Evolutionary conservation across 2,113 vertebrate species (phyloP), one percentile per base, ranked within the genome.

Genomic region (Pseudorhombus dupliciocellatus): DNA sequence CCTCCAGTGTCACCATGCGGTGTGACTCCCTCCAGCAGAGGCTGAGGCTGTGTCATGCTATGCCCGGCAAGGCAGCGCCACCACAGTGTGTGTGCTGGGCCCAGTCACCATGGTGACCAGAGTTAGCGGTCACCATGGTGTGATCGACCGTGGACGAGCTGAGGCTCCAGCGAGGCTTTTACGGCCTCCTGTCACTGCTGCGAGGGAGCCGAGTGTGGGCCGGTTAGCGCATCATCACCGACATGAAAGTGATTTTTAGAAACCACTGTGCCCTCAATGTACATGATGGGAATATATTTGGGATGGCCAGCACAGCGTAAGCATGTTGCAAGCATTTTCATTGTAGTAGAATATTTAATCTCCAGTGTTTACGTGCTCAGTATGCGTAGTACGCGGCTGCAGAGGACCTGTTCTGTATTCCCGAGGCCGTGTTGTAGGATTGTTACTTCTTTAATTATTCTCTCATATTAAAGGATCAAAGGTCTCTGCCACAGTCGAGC

Each of bases 381-480:
- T 66, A 75, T 79, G 73, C 63, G 22, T 44, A 54, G 57, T 80
- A 70, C 73, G 71, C 84, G 67, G 85, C 83, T 83, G 80, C 80
- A 60, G 52, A 48, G 67, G 51, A 80, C 84, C 88, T 89, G 72
- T 61, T 92, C 87, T 88, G 87, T 92, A 92, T 93, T 93, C 92
- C 81, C 79, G 62, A 64, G 40, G 84, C 79, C 37, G 30, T 87
- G 89, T 86, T 85, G 80, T 85, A 81, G 90, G 87, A 92, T 93
- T 92, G 89, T 94, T 92, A 87, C 81, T 82, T 69, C 86, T 93
- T 93, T 93, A 93, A 93, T 93, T 93, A 93, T 93, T 93, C 93
- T 91, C 91, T 93, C 90, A 91, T 92, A 92, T 92, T 91, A 92
- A 90, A 89, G 91, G 92, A 93, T 94, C 92, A 94, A 93, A 93